phyloP scores from a whole-genome alignment of 1,140 invertebrate species.

The Aradophagus sp. region DNA sequence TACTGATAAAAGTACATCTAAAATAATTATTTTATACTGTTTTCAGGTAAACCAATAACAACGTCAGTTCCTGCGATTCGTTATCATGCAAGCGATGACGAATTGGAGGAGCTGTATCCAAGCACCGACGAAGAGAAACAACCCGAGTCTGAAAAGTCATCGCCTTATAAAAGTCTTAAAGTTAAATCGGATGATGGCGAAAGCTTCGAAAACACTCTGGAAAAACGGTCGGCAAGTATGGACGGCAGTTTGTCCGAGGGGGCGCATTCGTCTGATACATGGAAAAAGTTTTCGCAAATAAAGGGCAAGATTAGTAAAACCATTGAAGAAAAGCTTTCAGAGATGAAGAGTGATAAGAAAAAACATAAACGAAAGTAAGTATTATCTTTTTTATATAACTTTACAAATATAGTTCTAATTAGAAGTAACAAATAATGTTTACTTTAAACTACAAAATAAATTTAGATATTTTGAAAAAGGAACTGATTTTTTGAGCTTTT shows the following conservation, averaged over 20 bases:
- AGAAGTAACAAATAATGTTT: too few relatives aligned
- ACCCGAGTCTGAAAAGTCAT: conserved; percentile 71
- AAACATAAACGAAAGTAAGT: conserved; percentile 63
- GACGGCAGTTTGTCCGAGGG: conserved; percentile 71
- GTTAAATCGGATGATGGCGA: conserved; percentile 57
- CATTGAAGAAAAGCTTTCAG: conserved; percentile 79
- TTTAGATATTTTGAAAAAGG: too few relatives aligned
- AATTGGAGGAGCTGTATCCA: conserved; percentile 80
- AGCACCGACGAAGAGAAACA: conserved; percentile 78
- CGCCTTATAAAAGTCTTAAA: conserved; percentile 61
- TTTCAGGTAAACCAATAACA: conserved; percentile 79
- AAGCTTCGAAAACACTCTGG: conserved; percentile 60
- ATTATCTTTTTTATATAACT: not conserved
- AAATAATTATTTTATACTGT: conserved; percentile 26
- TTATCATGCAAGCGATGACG: conserved; percentile 83
- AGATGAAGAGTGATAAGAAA: conserved; percentile 75
- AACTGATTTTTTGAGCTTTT: too few relatives aligned
- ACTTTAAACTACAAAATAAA: too few relatives aligned
- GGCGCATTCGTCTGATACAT: conserved; percentile 75
- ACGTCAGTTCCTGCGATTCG: conserved; percentile 80
- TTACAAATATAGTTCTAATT: too few relatives aligned
- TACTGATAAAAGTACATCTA: not conserved
- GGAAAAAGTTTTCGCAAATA: conserved; percentile 76
- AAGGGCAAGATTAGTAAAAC: conserved; percentile 79
- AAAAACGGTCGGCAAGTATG: conserved; percentile 71